Conservation (phyloP, 2,797 vertebrate species). For the Falco columbarius region DNA sequence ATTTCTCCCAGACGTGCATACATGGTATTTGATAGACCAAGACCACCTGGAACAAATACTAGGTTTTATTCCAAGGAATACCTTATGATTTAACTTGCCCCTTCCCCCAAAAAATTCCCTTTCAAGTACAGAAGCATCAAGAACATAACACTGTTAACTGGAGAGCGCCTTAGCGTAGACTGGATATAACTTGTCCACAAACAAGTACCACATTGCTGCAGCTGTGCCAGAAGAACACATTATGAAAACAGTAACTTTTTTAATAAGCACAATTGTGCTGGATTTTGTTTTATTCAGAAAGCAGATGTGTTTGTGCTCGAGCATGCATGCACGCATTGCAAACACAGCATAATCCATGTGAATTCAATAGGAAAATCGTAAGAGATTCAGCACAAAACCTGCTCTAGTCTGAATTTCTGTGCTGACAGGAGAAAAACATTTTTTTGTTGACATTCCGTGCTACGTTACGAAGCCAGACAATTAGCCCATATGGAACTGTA, state of each 20-base stretch:
- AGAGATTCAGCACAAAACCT: background rate
- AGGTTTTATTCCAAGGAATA: background rate
- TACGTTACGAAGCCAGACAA: background rate
- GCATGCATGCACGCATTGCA: background rate
- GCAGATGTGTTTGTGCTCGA: background rate
- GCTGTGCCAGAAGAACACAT: background rate
- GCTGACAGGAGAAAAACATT: background rate
- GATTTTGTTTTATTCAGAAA: background rate
- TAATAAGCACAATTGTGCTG: background rate
- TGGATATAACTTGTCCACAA: background rate
- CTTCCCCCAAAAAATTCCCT: background rate
- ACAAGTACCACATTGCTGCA: background rate
- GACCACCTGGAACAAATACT: constrained; percentile 81
- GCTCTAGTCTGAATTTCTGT: background rate
- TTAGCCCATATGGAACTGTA: background rate
- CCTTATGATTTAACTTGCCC: background rate
- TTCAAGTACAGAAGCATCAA: background rate
- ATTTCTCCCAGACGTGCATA: constrained; percentile 92
- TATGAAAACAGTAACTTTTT: background rate
- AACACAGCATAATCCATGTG: background rate
- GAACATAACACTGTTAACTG: background rate
- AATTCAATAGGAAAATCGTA: background rate
- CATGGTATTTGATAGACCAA: constrained; percentile 94
- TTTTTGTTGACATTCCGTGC: background rate
- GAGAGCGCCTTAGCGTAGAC: accelerated